phyloP scores from a whole-genome alignment of 35 echinoderm and acorn worm genomes.

The Hemicentrotus pulcherrimus region DNA sequence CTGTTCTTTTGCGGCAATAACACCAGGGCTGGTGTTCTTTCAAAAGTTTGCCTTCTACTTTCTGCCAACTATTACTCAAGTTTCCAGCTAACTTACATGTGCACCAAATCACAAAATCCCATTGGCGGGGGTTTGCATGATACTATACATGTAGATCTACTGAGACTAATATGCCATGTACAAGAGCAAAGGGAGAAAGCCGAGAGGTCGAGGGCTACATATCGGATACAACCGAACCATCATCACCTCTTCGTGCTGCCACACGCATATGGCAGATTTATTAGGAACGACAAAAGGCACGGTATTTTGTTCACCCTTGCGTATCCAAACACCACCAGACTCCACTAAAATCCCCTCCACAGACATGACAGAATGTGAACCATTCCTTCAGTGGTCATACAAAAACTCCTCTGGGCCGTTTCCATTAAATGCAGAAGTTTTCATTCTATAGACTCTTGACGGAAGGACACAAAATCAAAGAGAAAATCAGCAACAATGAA shows the following conservation, averaged over 20 bases:
- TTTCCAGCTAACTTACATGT: not conserved
- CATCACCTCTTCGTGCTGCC: slow-evolving; percentile 33
- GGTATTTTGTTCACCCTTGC: slow-evolving; percentile 13
- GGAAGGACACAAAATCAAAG: not conserved
- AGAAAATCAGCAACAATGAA: not conserved
- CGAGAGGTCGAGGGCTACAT: not conserved
- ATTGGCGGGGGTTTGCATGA: not conserved
- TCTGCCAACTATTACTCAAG: not conserved
- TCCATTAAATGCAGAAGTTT: not conserved
- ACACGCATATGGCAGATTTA: slow-evolving; percentile 41
- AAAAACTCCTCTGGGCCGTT: not conserved
- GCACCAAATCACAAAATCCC: not conserved
- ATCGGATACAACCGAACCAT: slow-evolving; percentile 3
- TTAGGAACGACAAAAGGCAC: slow-evolving; percentile 42
- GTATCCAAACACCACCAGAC: slow-evolving; percentile 28
- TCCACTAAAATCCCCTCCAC: slow-evolving; percentile 5
- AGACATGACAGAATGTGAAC: slow-evolving; percentile 20
- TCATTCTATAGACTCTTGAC: not conserved
- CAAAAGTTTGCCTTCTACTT: not conserved
- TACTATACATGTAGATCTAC: not conserved
- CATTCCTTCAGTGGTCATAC: not conserved
- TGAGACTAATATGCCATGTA: not conserved
- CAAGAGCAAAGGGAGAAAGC: not conserved
- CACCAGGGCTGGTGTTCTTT: not conserved
- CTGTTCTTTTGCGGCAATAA: not conserved